Evolutionary conservation across 2,888 invertebrate genomes (phyloP), one percentile per base, ranked within the genome.

Genomic region (Machimus atricapillus): DNA sequence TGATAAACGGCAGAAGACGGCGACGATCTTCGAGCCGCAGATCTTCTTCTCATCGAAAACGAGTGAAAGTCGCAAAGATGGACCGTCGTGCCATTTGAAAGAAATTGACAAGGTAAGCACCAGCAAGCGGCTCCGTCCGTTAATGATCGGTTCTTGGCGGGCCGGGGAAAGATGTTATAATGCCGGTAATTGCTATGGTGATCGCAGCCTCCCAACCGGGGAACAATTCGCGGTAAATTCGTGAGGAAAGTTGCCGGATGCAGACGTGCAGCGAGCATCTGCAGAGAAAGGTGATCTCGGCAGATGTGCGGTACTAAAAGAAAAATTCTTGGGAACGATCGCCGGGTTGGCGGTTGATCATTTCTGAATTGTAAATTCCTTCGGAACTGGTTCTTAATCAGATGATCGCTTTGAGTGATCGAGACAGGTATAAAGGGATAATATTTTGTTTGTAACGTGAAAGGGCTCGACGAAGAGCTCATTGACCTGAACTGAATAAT

Each of bases 371-470:
- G 43, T 78, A 78, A 46, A 78, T 78, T 43, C 43, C 78, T 43
- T n/a, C 3, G 43, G 23, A 78, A 78, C 78, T 78, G 78, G 78
- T 78, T 78, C 78, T 78, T 78, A 78, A 78, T 78, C 78, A 78
- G 40, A 40, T 43, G 43, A 78, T 43, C 78, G 43, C 23, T 78
- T 78, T 78, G 78, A 78, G 43, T 78, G 78, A 78, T 78, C 40
- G 19, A 66, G 66, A 66, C 43, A 78, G 43, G 78, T 37, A 23
- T 37, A 43, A 78, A 40, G 43, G 40, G 37, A 23, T 37, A 43
- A 78, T 40, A 43, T 78, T 37, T 43, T 78, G 23, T 19, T 43
- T 78, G 23, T 19, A 43, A 14, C 23, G 43, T 40, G 43, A 78
- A 78, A 78, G 78, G 78, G 37, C 78, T 78, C 19, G 37, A 40